These are phyloP conservation scores for Gavia stellata DNA, from an alignment of 2,113 vertebrate genomes.

Conservation along the genomic window DNA sequence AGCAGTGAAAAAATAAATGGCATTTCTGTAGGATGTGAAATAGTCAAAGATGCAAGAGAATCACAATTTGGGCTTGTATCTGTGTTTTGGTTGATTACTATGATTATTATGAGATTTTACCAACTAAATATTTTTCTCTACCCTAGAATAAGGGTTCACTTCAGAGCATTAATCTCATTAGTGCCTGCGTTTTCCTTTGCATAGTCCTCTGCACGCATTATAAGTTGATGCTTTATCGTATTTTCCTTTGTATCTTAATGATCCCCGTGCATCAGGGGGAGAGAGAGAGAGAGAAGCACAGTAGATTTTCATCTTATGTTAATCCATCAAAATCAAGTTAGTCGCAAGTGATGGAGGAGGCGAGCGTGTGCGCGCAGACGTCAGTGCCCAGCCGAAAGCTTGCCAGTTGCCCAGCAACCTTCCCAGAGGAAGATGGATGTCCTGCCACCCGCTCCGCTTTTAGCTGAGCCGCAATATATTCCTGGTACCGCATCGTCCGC, in stretches of 20 bases:
- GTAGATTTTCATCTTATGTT: slow-evolving; percentile 72
- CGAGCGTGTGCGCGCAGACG: slow-evolving; percentile 55
- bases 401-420: slow-evolving; percentile 83
- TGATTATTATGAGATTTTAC: not conserved
- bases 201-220: not conserved
- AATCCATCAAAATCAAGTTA: slow-evolving; percentile 86
- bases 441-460: slow-evolving; percentile 66
- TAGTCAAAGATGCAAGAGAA: not conserved
- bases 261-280: slow-evolving; percentile 4
- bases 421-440: slow-evolving; percentile 77
- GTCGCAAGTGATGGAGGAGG: slow-evolving; percentile 72
- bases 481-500: not conserved
- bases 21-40: not conserved
- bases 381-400: slow-evolving; percentile 77
- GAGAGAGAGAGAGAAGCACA: not conserved
- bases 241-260: slow-evolving; percentile 61
- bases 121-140: not conserved
- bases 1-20: not conserved
- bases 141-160: not conserved
- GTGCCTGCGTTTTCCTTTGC: not conserved
- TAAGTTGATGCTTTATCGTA: not conserved
- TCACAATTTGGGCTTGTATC: not conserved
- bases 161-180: slow-evolving; percentile 16
- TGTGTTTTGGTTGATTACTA: not conserved
- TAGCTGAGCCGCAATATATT: slow-evolving; percentile 61